Conservation (phyloP, 2,113 vertebrate genomes). For the Octodon degus region DNA sequence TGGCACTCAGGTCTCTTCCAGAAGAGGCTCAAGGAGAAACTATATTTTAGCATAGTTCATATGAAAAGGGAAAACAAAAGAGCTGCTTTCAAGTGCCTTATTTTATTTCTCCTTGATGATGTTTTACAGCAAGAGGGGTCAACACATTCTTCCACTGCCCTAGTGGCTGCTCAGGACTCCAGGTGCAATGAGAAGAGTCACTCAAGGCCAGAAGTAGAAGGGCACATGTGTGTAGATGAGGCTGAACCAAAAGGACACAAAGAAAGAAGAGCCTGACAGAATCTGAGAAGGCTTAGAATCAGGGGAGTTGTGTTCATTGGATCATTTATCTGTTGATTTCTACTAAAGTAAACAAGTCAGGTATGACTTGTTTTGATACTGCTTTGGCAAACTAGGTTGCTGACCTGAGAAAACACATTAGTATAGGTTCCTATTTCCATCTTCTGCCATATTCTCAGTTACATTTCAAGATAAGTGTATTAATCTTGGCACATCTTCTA, state of each 20-base stretch:
- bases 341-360: background rate
- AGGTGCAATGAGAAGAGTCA: background rate
- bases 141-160: background rate
- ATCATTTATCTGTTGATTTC: background rate
- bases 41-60: background rate
- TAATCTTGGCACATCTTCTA: background rate
- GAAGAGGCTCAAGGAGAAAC: background rate
- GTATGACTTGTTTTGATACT: background rate
- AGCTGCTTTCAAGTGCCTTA: background rate
- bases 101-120: background rate
- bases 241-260: background rate
- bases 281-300: background rate
- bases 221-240: background rate
- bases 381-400: background rate
- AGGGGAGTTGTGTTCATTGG: background rate
- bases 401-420: background rate
- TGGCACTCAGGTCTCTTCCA: background rate
- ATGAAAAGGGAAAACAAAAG: background rate
- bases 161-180: background rate
- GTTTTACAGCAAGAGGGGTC: background rate
- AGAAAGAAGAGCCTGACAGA: background rate
- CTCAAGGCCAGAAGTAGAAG: background rate
- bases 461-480: background rate
- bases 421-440: background rate
- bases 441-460: background rate